Evolutionary conservation across 2,797 vertebrate genomes (phyloP).

Genomic region (Alfaro cultratus): DNA sequence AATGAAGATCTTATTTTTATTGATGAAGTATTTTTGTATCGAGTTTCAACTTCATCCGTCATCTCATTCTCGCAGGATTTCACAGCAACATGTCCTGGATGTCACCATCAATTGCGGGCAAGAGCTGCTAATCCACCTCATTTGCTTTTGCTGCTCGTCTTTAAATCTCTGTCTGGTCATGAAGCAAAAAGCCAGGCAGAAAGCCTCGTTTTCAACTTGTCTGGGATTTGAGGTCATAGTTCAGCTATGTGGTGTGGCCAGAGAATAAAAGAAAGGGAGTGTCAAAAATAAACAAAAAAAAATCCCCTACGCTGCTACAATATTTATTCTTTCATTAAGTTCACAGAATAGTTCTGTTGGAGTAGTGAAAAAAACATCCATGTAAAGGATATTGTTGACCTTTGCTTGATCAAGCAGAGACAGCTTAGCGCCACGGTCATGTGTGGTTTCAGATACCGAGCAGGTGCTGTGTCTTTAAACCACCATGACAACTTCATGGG

Average conservation of each 20-base stretch:
- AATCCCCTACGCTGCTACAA: neutral
- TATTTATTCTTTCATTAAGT: neutral
- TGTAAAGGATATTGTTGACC: conserved; percentile 7
- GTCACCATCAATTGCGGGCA: neutral
- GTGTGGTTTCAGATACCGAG: neutral
- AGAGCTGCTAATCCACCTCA: neutral
- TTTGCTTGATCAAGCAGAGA: neutral
- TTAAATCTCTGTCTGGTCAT: neutral
- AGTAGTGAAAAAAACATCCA: neutral
- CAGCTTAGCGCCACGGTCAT: neutral
- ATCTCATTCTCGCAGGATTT: neutral
- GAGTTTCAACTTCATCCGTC: neutral
- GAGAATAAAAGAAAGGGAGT: neutral
- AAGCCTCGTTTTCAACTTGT: neutral
- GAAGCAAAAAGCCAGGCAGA: neutral
- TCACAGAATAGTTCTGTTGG: neutral
- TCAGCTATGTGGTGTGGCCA: neutral
- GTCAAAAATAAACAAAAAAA: neutral
- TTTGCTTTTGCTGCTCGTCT: neutral
- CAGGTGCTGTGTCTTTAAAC: conserved; percentile 2
- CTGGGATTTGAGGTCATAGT: neutral
- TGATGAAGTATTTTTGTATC: neutral
- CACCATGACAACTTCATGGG: neutral
- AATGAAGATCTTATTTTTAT: neutral
- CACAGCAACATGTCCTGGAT: neutral